Evolutionary conservation across 2,797 vertebrate species (phyloP).

Genomic region (Leptodactylus fallax): DNA sequence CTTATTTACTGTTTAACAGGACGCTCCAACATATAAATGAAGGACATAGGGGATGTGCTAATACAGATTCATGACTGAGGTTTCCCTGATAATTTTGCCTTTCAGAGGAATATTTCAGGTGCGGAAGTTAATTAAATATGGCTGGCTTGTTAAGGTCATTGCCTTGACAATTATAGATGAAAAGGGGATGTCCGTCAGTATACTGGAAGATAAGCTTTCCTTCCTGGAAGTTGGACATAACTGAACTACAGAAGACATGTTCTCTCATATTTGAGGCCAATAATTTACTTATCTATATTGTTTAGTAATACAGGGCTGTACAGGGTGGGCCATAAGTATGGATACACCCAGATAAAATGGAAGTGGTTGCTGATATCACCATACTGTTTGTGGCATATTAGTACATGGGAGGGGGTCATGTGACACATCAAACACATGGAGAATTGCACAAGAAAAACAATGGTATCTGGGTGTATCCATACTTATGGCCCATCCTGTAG

Average conservation of each 20-base stretch:
- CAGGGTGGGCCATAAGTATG: too few species aligned
- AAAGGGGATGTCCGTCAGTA: constrained; percentile 74
- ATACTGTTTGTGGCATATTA: too few species aligned
- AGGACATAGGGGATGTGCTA: constrained; percentile 22
- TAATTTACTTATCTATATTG: background rate
- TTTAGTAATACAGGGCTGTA: background rate
- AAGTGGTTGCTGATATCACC: too few species aligned
- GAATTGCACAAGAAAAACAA: too few species aligned
- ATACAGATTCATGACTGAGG: constrained; percentile 53
- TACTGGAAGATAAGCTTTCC: constrained; percentile 58
- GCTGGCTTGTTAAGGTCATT: constrained; percentile 78
- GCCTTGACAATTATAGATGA: constrained; percentile 81
- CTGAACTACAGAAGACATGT: background rate
- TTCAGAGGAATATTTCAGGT: constrained; percentile 76
- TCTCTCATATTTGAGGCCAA: background rate
- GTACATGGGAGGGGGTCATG: too few species aligned
- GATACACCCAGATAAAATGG: too few species aligned
- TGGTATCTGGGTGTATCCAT: too few species aligned
- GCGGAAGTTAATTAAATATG: constrained; percentile 83
- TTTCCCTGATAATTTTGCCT: constrained; percentile 72
- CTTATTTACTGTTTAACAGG: constrained; percentile 23
- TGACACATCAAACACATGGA: too few species aligned
- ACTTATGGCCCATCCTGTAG: too few species aligned
- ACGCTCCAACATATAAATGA: constrained; percentile 41
- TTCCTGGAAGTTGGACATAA: constrained; percentile 1